Evolutionary conservation across 2,113 vertebrate species (phyloP).

Genomic region (Hippocampus zosterae): DNA sequence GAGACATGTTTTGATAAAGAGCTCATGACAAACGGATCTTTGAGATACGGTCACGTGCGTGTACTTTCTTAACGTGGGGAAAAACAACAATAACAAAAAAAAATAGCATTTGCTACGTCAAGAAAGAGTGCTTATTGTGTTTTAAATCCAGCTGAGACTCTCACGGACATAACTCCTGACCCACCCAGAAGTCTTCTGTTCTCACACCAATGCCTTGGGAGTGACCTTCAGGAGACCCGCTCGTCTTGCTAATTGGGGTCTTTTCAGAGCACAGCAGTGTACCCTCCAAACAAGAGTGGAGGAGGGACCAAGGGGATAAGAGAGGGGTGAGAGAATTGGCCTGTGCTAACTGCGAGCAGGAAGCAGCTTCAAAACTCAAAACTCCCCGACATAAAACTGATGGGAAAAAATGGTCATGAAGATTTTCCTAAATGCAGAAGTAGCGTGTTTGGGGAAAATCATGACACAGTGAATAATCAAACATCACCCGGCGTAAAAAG

Average conservation of each 20-base stretch:
- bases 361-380: conserved; percentile 16
- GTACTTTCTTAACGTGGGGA: conserved; percentile 18
- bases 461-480: background rate
- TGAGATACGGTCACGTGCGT: conserved; percentile 53
- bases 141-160: conserved; percentile 26
- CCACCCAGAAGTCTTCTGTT: conserved; percentile 35
- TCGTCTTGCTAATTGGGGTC: conserved; percentile 65
- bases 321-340: conserved; percentile 14
- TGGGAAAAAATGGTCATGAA: background rate
- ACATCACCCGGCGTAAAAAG: too few relatives aligned
- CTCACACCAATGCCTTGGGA: conserved; percentile 51
- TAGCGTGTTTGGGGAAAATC: background rate
- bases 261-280: conserved; percentile 46
- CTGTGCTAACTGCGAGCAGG: conserved; percentile 12
- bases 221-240: conserved; percentile 60
- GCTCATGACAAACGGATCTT: conserved; percentile 65
- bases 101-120: conserved; percentile 8
- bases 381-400: background rate
- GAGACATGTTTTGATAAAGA: conserved; percentile 62
- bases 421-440: background rate
- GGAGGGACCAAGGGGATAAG: conserved; percentile 14
- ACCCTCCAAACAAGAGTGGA: conserved; percentile 20
- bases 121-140: conserved; percentile 25
- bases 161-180: conserved; percentile 21
- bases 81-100: conserved; percentile 22